Percentiles rank a stretch among this genome's conserved stretches.
These are phyloP conservation scores for Andrena chrysosceles DNA, from an alignment of 2,888 invertebrate genomes.

Conservation along the genomic window DNA sequence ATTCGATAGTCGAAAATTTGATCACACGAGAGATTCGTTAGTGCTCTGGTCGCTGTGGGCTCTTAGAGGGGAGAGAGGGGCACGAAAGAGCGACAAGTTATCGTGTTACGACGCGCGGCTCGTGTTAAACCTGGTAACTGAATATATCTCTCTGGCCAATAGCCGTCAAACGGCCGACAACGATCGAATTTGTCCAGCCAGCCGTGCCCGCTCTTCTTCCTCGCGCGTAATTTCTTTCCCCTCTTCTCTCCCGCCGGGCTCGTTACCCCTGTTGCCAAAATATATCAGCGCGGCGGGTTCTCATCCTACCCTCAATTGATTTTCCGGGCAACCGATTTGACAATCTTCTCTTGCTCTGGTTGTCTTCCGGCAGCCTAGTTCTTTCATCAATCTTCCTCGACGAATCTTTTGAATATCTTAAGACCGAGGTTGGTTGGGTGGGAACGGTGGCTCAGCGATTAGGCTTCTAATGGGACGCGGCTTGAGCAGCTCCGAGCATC, in stretches of 20 bases:
- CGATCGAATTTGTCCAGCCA: slow-evolving; percentile 81
- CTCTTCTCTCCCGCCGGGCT: slow-evolving; percentile 26
- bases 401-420: no score
- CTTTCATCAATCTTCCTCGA: no score
- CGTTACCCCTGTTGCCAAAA: slow-evolving; percentile 62
- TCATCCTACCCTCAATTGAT: slow-evolving; percentile 53
- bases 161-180: slow-evolving; percentile 81
- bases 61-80: slow-evolving; percentile 47
- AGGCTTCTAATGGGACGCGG: no score
- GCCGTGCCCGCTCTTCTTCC: slow-evolving; percentile 67
- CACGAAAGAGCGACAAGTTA: slow-evolving; percentile 75
- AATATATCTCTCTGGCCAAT: slow-evolving; percentile 81
- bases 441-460: no score
- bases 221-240: slow-evolving; percentile 43
- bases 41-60: slow-evolving; percentile 50
- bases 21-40: slow-evolving; percentile 60
- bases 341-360: not conserved
- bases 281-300: slow-evolving; percentile 57
- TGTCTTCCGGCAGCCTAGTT: not conserved
- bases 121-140: slow-evolving; percentile 81
- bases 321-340: slow-evolving; percentile 38
- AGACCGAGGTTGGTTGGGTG: no score
- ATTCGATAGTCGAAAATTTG: slow-evolving; percentile 64
- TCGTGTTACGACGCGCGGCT: slow-evolving; percentile 81
- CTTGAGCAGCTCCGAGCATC: no score